Percentiles rank a stretch among this genome's conserved stretches.
phyloP scores from a whole-genome alignment of 37 sponge, comb jelly and placozoan genomes.

The Amphimedon queenslandica region DNA sequence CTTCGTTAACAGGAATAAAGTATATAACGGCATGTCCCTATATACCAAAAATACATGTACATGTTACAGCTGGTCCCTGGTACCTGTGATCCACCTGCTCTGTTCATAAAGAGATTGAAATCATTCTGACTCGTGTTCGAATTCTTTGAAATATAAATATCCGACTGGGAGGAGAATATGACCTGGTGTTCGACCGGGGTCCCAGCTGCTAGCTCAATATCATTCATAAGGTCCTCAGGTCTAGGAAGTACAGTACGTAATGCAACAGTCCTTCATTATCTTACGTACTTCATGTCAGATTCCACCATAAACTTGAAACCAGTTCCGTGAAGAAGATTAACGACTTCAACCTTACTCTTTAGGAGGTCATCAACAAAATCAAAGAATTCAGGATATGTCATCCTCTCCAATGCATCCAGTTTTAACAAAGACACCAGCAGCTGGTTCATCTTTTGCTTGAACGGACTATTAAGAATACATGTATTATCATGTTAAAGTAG shows the following conservation, averaged over 20 bases:
- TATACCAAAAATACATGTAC: no score
- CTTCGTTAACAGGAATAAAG: constrained; percentile 25
- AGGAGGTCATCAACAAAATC: constrained; percentile 66
- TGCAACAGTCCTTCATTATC: constrained; percentile 41
- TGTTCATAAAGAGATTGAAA: constrained; percentile 2
- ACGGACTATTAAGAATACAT: constrained; percentile 20
- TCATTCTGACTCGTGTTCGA: not conserved
- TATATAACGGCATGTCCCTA: constrained; percentile 43
- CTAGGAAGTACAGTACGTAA: constrained; percentile 51
- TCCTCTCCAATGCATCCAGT: constrained; percentile 60
- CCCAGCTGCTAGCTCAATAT: constrained; percentile 5
- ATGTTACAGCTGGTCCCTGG: no score
- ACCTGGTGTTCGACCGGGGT: constrained; percentile 10
- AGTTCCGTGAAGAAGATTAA: constrained; percentile 50
- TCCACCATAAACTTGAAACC: constrained; percentile 56
- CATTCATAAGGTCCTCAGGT: constrained; percentile 1
- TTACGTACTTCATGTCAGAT: constrained; percentile 51
- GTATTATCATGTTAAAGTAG: not conserved
- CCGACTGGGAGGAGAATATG: constrained; percentile 20
- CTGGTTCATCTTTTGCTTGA: constrained; percentile 54
- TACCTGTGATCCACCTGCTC: constrained; percentile 9
- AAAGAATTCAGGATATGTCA: constrained; percentile 76
- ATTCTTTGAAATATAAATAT: not conserved
- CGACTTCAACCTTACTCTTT: constrained; percentile 56
- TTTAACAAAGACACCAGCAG: constrained; percentile 58